A percentile compares a stretch with the other conserved stretches of the same genome.
Conservation (phyloP, 2,888 invertebrate genomes). For the Dicranocentrus wangi region DNA sequence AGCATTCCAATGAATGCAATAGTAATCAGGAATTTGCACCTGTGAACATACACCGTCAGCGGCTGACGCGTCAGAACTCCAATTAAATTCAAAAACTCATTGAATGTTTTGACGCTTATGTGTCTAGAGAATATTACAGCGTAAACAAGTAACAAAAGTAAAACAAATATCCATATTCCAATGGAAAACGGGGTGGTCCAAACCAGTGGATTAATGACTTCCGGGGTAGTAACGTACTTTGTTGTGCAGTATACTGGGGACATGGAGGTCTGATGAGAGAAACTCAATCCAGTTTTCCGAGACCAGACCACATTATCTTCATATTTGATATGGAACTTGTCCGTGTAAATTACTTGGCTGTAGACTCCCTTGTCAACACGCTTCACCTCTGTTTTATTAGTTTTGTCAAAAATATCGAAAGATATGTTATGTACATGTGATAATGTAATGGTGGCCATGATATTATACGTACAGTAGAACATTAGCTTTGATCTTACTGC, state of each 20-base stretch:
- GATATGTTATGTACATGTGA: neutral
- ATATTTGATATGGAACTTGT: neutral
- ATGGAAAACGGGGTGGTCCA: neutral
- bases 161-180: neutral
- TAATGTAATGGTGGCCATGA: neutral
- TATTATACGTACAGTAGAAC: neutral
- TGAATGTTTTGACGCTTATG: neutral
- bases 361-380: neutral
- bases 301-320: neutral
- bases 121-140: neutral
- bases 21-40: neutral
- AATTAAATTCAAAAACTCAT: neutral
- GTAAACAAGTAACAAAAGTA: neutral
- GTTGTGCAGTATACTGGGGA: too few species aligned
- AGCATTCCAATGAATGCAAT: neutral
- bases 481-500: neutral
- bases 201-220: neutral
- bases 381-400: neutral
- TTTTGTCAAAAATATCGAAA: neutral
- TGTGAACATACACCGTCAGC: neutral
- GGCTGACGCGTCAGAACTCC: neutral
- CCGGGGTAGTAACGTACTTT: too few species aligned
- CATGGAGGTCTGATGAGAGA: neutral
- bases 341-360: neutral
- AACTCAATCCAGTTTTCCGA: neutral